These are phyloP conservation scores for Trachymyrmex septentrionalis DNA, from an alignment of 1,140 invertebrate species.

Conservation along the genomic window DNA sequence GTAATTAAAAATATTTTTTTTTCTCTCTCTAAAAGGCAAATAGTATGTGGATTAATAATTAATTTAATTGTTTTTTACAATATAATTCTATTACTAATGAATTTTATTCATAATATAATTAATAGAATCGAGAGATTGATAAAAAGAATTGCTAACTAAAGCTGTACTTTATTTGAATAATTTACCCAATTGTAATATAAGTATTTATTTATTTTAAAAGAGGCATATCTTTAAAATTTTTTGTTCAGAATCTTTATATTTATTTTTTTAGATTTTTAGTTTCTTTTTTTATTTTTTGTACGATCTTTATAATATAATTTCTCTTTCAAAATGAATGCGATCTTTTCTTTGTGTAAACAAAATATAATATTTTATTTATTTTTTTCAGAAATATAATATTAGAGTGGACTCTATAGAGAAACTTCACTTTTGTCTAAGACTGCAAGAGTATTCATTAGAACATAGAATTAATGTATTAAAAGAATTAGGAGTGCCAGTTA, in stretches of 20 bases:
- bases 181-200: not conserved
- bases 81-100: not conserved
- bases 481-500: constrained; percentile 69
- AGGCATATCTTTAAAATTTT: not conserved
- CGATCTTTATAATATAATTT: not conserved
- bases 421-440: constrained; percentile 5
- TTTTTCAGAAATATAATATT: constrained; percentile 32
- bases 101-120: not conserved
- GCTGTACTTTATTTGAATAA: not conserved
- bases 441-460: not conserved
- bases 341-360: not conserved
- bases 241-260: not conserved
- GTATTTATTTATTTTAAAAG: not conserved
- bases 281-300: not conserved
- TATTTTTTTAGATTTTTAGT: not conserved
- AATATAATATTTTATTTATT: constrained; percentile 29
- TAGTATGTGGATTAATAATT: not conserved
- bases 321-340: not conserved
- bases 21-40: not conserved
- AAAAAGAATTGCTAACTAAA: not conserved
- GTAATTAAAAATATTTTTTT: not conserved
- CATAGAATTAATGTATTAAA: constrained; percentile 72
- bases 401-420: not conserved
- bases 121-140: not conserved
- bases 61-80: not conserved